Base-by-base conservation (phyloP, 2,113 vertebrate genomes). In the Lipotes vexillifer region DNA sequence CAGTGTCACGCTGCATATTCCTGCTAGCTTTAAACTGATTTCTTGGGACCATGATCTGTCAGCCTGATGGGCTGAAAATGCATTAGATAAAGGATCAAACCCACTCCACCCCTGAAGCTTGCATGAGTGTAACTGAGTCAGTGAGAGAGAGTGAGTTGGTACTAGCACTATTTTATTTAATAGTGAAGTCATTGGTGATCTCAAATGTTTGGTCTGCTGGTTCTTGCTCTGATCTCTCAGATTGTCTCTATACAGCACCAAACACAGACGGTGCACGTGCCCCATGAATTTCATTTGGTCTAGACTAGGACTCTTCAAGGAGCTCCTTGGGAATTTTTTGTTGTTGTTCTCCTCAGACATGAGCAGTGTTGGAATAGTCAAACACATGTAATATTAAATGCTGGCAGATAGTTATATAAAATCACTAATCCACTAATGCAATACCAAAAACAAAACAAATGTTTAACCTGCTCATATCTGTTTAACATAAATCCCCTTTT, bases 231-330 rank as follows among this genome's bases (percentile, higher is more conserved):
- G 6, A 29, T 44, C 23, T 65, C 75, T 57, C 23, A 6, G 20
- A 20, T 25, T 21, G n/a, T n/a, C 29, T 66, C 68, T 92, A 0
- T 4, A 55, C 31, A 0, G 1, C 17, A 25, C 49, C 52, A 20
- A 83, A 93, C 82, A 18, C 81, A 90, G 88, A 72, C 1, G 7
- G 55, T 55, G 33, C 74, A 71, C 27, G 8, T 66, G 46, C 41
- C 75, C 80, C 59, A 49, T 96, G 75, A 69, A 93, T 96, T 94
- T 96, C 49, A 3, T 69, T 90, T 20, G 55, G 92, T 97, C 96
- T 97, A 96, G 95, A 96, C 71, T 3, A 65, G 77, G 49, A 71
- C n/a, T 96, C 78, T 96, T 94, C 74, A 52, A 84, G 36, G 95
- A 97, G n/a, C 65, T 88, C 87, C 77, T 81, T 21, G 90, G 84